phyloP scores from a whole-genome alignment of 2,888 invertebrate genomes.

The Ochropacha duplaris region DNA sequence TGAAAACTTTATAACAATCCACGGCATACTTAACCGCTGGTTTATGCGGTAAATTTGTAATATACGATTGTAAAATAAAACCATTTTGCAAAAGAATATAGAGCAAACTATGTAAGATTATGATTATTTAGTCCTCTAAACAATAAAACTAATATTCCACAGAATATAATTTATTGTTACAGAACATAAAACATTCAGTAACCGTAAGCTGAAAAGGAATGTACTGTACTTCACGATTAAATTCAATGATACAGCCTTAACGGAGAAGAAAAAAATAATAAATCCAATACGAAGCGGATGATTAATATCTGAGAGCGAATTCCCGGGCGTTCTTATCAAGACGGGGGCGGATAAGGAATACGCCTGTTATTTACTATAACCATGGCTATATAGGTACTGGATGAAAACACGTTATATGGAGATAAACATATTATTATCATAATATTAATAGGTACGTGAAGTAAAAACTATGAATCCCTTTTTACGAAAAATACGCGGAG shows the following conservation, averaged over 20 bases:
- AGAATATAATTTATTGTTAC: neutral
- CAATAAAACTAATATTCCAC: neutral
- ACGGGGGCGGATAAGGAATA: slow-evolving; percentile 41
- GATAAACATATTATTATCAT: too few relatives aligned
- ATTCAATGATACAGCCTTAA: slow-evolving; percentile 50
- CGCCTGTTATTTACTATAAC: slow-evolving; percentile 46
- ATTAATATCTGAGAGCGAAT: slow-evolving; percentile 58
- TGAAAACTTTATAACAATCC: too few relatives aligned
- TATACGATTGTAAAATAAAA: too few relatives aligned
- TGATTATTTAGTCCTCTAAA: too few relatives aligned
- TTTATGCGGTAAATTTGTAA: too few relatives aligned
- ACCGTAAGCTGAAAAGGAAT: slow-evolving; percentile 5
- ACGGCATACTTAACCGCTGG: too few relatives aligned
- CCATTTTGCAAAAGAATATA: too few relatives aligned
- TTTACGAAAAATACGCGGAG: too few relatives aligned
- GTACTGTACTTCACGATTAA: slow-evolving; percentile 31
- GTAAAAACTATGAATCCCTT: too few relatives aligned
- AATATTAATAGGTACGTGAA: too few relatives aligned
- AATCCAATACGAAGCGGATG: slow-evolving; percentile 56
- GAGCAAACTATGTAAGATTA: too few relatives aligned
- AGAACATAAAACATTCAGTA: slow-evolving; percentile 13
- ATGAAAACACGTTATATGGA: slow-evolving; percentile 26
- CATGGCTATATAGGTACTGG: slow-evolving; percentile 26
- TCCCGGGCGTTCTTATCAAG: slow-evolving; percentile 50
- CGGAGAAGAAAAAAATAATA: slow-evolving; percentile 51